Evolutionary conservation across 2,888 invertebrate genomes (phyloP), one percentile per base, ranked within the genome.

Genomic region (Odontothrips loti): DNA sequence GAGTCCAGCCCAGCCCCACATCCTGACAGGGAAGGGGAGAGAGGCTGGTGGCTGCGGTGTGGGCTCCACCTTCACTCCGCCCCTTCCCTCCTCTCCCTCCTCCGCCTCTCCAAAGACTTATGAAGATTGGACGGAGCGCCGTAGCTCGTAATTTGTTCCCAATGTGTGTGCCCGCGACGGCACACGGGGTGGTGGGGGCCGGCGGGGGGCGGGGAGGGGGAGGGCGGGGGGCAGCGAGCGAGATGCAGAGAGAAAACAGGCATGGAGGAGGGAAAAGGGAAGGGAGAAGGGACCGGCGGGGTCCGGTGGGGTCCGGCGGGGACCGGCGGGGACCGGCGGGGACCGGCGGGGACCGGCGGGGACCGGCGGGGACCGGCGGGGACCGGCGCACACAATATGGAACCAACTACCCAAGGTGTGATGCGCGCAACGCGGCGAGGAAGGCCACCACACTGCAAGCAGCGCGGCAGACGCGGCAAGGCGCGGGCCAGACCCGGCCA

Each of bases 91-190:
- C 51, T 63, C 63, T 15, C 63, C 27, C 23, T 27, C 68, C 68
- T 68, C 23, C 68, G 68, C 68, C 68, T 75, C 68, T 75, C 68
- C 68, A 75, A 75, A 75, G 68, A 75, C 68, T 75, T 75, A 75
- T 75, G 68, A 75, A 75, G 68, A 75, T 75, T 75, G 68, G 68
- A 75, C 68, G 68, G 68, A 75, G 68, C 68, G 68, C 68, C 68
- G 68, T 75, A 75, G 68, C 68, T 75, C 68, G 68, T 75, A 75
- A 75, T 75, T 75, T 75, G 68, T 75, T 75, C 68, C 68, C 68
- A 75, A 75, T 75, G 68, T 75, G 68, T 75, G 68, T 75, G 68
- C 68, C 68, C 68, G 68, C 68, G 68, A 75, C 68, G 68, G 68
- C 23, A 1, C 23, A 27, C 23, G 12, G 27, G 68, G 11, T 11